Conservation (phyloP, 2,797 vertebrate genomes). For the Syngnathus acus region DNA sequence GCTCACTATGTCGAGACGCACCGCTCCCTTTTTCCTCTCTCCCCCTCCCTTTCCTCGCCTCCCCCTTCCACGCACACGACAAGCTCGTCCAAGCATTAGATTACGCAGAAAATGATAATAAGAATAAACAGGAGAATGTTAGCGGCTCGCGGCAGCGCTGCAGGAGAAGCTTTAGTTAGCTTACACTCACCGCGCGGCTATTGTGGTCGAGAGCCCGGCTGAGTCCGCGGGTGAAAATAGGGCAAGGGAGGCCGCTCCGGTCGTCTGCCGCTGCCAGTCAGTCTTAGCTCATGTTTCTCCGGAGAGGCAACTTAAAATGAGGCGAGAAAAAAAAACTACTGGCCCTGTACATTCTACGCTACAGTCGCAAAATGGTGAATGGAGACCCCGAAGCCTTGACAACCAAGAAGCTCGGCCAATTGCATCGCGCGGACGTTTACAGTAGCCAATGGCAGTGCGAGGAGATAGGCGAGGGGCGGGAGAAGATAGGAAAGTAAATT, state of each 20-base stretch:
- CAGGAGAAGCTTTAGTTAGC: conserved; percentile 57
- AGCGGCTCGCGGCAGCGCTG: conserved; percentile 64
- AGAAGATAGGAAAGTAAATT: conserved; percentile 41
- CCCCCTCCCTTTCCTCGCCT: background rate
- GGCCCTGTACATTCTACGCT: conserved; percentile 81
- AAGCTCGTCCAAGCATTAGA: conserved; percentile 24
- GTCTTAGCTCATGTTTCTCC: conserved; percentile 56
- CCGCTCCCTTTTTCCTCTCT: conserved; percentile 58
- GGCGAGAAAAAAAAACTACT: conserved; percentile 61
- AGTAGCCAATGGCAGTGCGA: conserved; percentile 67
- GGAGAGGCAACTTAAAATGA: conserved; percentile 58
- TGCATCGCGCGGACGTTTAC: conserved; percentile 63
- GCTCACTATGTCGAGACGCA: conserved; percentile 57
- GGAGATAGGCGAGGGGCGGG: conserved; percentile 47
- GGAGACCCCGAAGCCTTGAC: conserved; percentile 87
- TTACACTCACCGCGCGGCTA: conserved; percentile 57
- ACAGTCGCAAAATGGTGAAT: conserved; percentile 98
- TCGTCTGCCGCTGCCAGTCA: conserved; percentile 46
- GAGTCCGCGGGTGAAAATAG: conserved; percentile 45
- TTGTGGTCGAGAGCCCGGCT: conserved; percentile 21
- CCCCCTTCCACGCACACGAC: background rate
- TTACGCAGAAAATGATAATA: conserved; percentile 13
- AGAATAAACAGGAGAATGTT: conserved; percentile 8
- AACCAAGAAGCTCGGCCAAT: conserved; percentile 80
- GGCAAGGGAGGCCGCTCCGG: conserved; percentile 31